Base-by-base conservation (phyloP, 2,888 invertebrate genomes). In the Synanthedon tipuliformis region DNA sequence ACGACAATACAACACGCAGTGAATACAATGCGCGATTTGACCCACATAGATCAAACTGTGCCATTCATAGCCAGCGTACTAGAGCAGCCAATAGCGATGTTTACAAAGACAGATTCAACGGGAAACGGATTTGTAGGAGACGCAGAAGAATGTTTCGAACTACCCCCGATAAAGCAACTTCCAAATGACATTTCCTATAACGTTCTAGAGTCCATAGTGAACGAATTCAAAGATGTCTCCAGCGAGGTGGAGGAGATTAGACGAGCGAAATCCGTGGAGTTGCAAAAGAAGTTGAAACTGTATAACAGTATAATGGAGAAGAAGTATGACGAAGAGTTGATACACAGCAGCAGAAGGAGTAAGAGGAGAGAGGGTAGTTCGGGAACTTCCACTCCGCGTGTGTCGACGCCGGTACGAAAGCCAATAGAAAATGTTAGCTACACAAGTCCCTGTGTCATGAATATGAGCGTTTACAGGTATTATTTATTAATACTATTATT, bases 121-220 rank as follows among this genome's bases (percentile, higher is more conserved):
- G 88, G 73, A 59, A 72, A 70, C 11, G 78, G 73, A 13, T 65
- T 81, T 0, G 89, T 72, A 40, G 78, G 87, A 11, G 90, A 88
- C 63, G 94, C 93, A 0, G 94, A 94, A 66, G 94, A 94, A 73
- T 94, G 94, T 57, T 89, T 91, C 65, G 94, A 94, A 75, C 71
- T 92, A 51, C 92, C 93, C 3, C 90, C 92, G 1, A 83, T 91
- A 10, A 88, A 88, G 60, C 75, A 81, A 4, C 69, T 90, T 0
- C 83, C 89, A 1, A 74, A 89, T 13, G 88, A 89, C 61, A 74
- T 89, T 13, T 75, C 85, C 0, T 73, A 69, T 10, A 76, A 81
- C 55, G 81, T 88, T 7, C 60, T 88, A 1, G 78, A 85, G 61
- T 86, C 85, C 4, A 86, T 88, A 34, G 68, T 85, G 3, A 81